A percentile compares a stretch with the other conserved stretches of the same genome.
Evolutionary conservation across 1,140 invertebrate species (phyloP).

Genomic region (Triops cancriformis): DNA sequence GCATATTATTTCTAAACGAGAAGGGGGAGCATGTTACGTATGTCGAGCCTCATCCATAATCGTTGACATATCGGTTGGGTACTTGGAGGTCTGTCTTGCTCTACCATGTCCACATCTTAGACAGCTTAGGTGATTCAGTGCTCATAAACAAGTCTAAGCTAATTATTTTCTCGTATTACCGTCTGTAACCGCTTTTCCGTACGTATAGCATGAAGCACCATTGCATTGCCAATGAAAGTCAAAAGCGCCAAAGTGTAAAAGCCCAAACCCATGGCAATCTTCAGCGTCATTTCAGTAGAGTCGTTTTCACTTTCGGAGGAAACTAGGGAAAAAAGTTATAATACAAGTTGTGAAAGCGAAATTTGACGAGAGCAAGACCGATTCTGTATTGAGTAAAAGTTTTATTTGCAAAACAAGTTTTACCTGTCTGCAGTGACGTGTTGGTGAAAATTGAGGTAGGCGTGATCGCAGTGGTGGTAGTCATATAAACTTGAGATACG

Average conservation of each 20-base stretch:
- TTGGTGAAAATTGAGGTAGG: not conserved
- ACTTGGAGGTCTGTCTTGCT: not conserved
- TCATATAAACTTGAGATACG: not conserved
- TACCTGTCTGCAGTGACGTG: not conserved
- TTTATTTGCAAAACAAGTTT: not conserved
- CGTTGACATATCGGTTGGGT: not conserved
- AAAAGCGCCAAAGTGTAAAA: conserved; percentile 39
- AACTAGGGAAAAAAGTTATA: not conserved
- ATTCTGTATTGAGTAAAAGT: not conserved
- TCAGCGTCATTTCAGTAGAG: not conserved
- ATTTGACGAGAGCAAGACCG: not conserved
- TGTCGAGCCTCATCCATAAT: not conserved
- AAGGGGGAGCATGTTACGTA: not conserved
- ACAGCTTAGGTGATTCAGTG: not conserved
- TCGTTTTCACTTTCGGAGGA: not conserved
- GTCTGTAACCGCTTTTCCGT: conserved; percentile 43
- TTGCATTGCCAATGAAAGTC: conserved; percentile 42
- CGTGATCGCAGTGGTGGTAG: not conserved
- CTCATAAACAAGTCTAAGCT: not conserved
- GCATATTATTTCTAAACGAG: not conserved
- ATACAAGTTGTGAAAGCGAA: not conserved
- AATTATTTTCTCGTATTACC: conserved; percentile 34
- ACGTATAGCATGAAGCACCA: conserved; percentile 43
- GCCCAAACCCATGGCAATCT: conserved; percentile 36
- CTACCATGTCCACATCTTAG: not conserved